Percentiles rank a stretch among this genome's conserved stretches.
phyloP scores from a whole-genome alignment of 2,888 invertebrate genomes.

The Cistogaster globosa region DNA sequence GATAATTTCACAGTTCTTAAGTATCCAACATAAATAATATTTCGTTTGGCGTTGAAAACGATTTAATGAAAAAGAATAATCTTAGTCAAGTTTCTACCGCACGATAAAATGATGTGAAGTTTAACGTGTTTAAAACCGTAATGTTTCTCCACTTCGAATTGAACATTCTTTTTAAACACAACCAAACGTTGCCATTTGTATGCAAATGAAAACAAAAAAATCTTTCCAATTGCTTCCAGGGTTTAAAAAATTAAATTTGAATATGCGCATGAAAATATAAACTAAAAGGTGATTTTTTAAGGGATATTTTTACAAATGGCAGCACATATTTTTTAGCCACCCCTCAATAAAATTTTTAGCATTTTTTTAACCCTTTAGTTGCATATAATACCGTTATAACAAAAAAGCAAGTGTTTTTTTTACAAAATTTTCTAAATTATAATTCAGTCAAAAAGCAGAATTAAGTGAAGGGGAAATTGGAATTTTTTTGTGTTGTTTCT shows the following conservation, averaged over 20 bases:
- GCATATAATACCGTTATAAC: not conserved
- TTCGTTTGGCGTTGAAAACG: no score
- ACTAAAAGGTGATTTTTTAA: not conserved
- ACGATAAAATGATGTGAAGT: conserved; percentile 12
- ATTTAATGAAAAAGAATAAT: no score
- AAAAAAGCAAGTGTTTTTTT: conserved; percentile 9
- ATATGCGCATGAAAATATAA: conserved; percentile 77
- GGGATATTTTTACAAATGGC: not conserved
- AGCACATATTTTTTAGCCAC: not conserved
- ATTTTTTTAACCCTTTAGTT: conserved; percentile 59
- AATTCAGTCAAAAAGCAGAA: no score
- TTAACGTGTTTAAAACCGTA: conserved; percentile 58
- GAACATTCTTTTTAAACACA: conserved; percentile 67
- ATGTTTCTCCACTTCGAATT: conserved; percentile 19
- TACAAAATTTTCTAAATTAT: not conserved
- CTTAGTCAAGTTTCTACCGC: not conserved
- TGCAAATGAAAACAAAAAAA: conserved; percentile 48
- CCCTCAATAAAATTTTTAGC: conserved; percentile 3
- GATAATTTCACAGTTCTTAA: no score
- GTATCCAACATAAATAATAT: no score
- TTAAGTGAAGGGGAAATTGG: no score
- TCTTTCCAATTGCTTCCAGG: conserved; percentile 73
- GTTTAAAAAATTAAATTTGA: conserved; percentile 80
- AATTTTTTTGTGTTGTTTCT: no score
- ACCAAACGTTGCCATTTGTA: conserved; percentile 4